Conservation (phyloP, 2,113 vertebrate genomes). For the Cepphus grylle region DNA sequence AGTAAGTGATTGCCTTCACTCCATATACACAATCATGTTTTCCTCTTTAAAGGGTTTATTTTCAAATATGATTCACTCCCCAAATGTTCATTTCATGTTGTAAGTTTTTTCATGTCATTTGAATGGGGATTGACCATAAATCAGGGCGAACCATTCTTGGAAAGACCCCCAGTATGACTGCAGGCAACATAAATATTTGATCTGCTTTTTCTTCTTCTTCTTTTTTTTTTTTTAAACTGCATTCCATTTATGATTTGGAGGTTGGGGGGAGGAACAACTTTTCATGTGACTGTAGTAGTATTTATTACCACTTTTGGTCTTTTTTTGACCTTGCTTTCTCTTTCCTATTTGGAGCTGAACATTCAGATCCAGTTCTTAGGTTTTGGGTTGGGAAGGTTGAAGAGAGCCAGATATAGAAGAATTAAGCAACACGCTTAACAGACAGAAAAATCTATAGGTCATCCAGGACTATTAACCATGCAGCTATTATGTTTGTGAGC, state of each 20-base stretch:
- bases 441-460: background rate
- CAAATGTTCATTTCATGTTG: background rate
- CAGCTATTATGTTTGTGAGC: background rate
- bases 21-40: background rate
- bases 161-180: constrained; percentile 2
- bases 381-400: background rate
- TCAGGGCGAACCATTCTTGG: background rate
- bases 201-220: background rate
- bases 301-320: background rate
- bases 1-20: background rate
- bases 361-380: background rate
- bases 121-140: background rate
- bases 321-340: background rate
- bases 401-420: background rate
- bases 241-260: background rate
- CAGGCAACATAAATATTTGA: constrained; percentile 68
- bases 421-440: background rate
- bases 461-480: background rate
- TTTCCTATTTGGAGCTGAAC: background rate
- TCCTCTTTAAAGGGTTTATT: background rate
- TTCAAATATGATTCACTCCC: background rate
- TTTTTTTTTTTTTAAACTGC: background rate
- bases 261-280: background rate
- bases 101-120: constrained; percentile 25
- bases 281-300: background rate